Conservation (phyloP, 64 coral and sea anemone genomes). For the Actinia equina region DNA sequence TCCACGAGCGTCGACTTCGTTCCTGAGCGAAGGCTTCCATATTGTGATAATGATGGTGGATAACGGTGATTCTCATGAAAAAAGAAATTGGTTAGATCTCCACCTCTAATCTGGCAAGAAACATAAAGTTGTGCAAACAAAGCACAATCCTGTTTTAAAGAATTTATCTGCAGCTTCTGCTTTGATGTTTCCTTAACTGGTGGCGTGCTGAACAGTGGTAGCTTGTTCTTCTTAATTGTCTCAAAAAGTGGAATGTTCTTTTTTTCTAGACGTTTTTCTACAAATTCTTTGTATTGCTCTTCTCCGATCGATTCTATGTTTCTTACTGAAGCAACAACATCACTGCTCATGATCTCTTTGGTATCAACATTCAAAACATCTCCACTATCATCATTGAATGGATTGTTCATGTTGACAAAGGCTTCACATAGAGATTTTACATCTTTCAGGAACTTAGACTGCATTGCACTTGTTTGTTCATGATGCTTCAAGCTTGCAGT, state of each 20-base stretch:
- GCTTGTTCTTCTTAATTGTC: conserved; percentile 2
- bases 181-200: background rate
- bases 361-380: conserved; percentile 38
- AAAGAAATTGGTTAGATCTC: background rate
- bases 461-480: background rate
- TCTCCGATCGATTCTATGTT: background rate
- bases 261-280: background rate
- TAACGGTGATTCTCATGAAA: conserved; percentile 42
- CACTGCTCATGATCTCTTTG: background rate
- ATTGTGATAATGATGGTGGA: conserved; percentile 37
- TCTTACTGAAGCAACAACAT: background rate
- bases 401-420: conserved; percentile 28
- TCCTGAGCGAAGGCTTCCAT: conserved; percentile 40
- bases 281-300: background rate
- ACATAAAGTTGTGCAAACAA: conserved; percentile 27
- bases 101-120: background rate
- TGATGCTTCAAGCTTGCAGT: background rate
- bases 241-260: background rate
- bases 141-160: conserved; percentile 46
- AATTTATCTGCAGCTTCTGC: background rate
- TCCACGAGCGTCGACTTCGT: conserved; percentile 46
- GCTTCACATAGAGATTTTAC: background rate
- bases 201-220: background rate
- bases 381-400: conserved; percentile 14
- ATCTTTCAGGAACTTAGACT: conserved; percentile 23